Evolutionary conservation across 2,888 invertebrate species (phyloP), one percentile per base, ranked within the genome.

Genomic region (Spilarctia lutea): DNA sequence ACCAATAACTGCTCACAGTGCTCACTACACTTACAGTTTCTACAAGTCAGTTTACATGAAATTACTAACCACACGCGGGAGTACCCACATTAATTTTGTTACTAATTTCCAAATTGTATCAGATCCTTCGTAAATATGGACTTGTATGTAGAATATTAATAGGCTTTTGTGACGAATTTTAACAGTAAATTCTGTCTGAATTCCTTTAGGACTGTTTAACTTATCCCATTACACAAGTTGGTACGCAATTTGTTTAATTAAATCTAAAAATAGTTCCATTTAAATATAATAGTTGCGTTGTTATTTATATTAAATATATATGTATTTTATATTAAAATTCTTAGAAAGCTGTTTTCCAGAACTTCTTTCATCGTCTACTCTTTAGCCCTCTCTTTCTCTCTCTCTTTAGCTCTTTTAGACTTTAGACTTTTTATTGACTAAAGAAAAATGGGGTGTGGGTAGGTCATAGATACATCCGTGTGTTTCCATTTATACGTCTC

Each of bases 111-210:
- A 30, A 63, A 70, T 70, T 42, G 63, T 70, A 27, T 63, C 60
- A 63, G 42, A 70, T 42, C 35, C 70, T 70, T 18, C 42, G 63
- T 70, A 70, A 70, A 70, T 69, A 69, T 39, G 3, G 24, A 27
- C 39, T 27, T 69, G 69, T 60, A n/a, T 42, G 24, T 27, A 48
- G 71, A 71, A 71, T 71, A 71, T 35, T 48, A 71, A 65, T 65
- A 65, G 27, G 48, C 52, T 48, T 33, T 33, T n/a, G 13, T 45
- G 3, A 35, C 42, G 20, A 71, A 71, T 71, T 65, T 65, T 48
- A 71, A 71, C 65, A 42, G 45, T 27, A 65, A 48, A 71, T 65
- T 52, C n/a, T 20, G n/a, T n/a, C 18, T 65, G 20, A 33, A 65
- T 71, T n/a, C 48, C 48, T 33, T 65, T 35, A 13, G n/a, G 48